Evolutionary conservation across 2,113 vertebrate species (phyloP).

Genomic region (Austrofundulus limnaeus): DNA sequence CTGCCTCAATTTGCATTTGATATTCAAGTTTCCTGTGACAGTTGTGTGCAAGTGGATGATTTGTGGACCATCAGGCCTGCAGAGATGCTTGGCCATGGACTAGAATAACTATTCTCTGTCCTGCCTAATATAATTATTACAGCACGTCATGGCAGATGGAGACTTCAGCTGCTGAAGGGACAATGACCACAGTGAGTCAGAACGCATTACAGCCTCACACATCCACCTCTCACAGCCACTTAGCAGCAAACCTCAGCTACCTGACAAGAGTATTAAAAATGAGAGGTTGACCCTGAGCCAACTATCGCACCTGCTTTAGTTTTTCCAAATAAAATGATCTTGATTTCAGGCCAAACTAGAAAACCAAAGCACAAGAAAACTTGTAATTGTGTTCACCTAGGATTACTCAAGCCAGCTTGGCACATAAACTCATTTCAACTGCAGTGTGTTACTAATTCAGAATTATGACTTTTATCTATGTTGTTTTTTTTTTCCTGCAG

Average conservation of each 20-base stretch:
- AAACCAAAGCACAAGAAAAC: background rate
- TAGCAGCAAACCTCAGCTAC: conserved; percentile 31
- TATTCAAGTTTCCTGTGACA: conserved; percentile 38
- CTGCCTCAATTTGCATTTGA: conserved; percentile 39
- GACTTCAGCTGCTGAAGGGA: conserved; percentile 23
- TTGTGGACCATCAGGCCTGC: conserved; percentile 32
- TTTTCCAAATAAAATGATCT: conserved; percentile 36
- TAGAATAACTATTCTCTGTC: conserved; percentile 15
- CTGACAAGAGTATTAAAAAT: conserved; percentile 43
- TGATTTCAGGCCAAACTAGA: conserved; percentile 14
- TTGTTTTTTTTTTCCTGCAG: too few species aligned
- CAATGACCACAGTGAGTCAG: conserved; percentile 57
- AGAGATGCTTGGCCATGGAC: conserved; percentile 35
- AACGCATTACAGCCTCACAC: conserved; percentile 48
- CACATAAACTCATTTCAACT: background rate
- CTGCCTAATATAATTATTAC: conserved; percentile 47
- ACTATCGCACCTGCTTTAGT: conserved; percentile 57
- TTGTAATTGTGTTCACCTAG: background rate
- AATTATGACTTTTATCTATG: too few species aligned
- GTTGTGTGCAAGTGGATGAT: conserved; percentile 24
- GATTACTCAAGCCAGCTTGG: background rate
- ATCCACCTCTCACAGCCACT: conserved; percentile 55
- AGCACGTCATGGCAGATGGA: conserved; percentile 35
- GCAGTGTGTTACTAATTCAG: background rate
- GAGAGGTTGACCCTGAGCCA: conserved; percentile 45